These are phyloP conservation scores for Borostomias antarcticus DNA, from an alignment of 2,797 vertebrate species.

Conservation along the genomic window DNA sequence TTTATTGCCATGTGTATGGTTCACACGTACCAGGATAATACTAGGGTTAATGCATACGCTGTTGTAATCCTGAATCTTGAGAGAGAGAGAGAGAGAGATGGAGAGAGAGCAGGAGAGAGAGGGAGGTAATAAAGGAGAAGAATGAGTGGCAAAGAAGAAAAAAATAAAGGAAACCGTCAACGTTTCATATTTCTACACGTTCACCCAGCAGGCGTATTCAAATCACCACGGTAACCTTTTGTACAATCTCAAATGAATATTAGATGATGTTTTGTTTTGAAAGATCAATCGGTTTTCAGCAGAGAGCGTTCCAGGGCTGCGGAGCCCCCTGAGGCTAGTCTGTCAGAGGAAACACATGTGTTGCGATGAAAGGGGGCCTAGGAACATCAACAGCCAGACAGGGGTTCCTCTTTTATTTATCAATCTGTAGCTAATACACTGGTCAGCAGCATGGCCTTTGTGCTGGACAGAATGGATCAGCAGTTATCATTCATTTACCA, in stretches of 20 bases:
- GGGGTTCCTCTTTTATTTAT: slow-evolving; percentile 64
- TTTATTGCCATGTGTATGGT: too few species aligned
- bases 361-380: slow-evolving; percentile 65
- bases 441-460: slow-evolving; percentile 48
- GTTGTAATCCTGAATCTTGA: too few species aligned
- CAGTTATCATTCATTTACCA: slow-evolving; percentile 75
- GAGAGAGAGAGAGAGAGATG: background rate
- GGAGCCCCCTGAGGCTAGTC: slow-evolving; percentile 65
- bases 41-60: too few species aligned
- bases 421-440: slow-evolving; percentile 71
- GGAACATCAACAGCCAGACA: slow-evolving; percentile 62
- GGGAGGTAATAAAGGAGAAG: slow-evolving; percentile 9
- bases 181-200: too few species aligned
- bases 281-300: slow-evolving; percentile 71
- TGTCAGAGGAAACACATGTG: slow-evolving; percentile 71
- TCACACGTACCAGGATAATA: too few species aligned
- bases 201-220: slow-evolving; percentile 32
- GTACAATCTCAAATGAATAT: slow-evolving; percentile 76
- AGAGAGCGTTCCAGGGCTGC: slow-evolving; percentile 67
- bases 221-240: slow-evolving; percentile 65
- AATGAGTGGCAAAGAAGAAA: background rate
- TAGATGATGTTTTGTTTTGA: slow-evolving; percentile 77
- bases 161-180: background rate
- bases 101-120: background rate
- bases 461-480: slow-evolving; percentile 49